phyloP scores from a whole-genome alignment of 2,113 vertebrate species.

The Eublepharis macularius region DNA sequence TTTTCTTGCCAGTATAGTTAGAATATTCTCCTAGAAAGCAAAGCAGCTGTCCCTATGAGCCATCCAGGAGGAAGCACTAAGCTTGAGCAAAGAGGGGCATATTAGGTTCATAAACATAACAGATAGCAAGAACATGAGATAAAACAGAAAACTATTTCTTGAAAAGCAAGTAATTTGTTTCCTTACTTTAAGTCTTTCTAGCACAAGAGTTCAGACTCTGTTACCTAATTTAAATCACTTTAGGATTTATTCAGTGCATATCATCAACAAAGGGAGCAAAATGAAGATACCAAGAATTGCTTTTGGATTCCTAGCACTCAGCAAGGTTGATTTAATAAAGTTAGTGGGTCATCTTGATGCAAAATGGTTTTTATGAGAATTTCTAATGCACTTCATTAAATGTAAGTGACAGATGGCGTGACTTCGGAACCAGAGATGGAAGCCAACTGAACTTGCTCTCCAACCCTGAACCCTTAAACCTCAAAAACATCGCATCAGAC shows the following conservation, averaged over 20 bases:
- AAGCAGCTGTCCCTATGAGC: neutral
- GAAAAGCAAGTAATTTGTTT: neutral
- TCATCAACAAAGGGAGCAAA: neutral
- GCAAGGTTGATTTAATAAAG: neutral
- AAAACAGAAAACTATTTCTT: constrained; percentile 4
- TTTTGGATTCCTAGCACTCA: neutral
- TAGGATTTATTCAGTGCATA: neutral
- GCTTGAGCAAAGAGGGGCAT: neutral
- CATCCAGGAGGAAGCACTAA: neutral
- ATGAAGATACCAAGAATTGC: neutral
- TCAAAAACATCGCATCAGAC: no score
- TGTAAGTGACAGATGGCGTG: no score
- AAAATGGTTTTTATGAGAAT: neutral
- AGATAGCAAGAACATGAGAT: neutral
- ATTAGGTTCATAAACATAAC: neutral
- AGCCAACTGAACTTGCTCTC: no score
- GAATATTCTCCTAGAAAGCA: neutral
- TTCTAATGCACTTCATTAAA: neutral
- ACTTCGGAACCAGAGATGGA: no score
- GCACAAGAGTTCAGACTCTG: neutral
- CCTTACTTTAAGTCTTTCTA: neutral
- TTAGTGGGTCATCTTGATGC: neutral
- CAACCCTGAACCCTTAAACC: no score
- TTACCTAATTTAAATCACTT: neutral
- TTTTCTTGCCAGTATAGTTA: neutral